Conservation (phyloP, 2,113 vertebrate genomes). For the Hymenochirus boettgeri region DNA sequence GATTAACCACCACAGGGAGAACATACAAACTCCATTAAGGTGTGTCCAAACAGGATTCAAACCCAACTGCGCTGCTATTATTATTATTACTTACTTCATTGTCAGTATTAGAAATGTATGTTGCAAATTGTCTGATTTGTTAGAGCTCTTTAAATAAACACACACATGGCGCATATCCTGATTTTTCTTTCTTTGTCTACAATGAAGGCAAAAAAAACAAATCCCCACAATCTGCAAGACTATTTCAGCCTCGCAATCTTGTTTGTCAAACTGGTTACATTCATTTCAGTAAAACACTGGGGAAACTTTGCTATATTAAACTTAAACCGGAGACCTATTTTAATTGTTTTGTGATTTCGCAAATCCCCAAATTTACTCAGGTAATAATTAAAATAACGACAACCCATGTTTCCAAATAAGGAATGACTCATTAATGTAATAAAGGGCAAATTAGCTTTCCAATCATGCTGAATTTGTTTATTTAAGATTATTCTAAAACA, state of each 20-base stretch:
- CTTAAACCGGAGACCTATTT: neutral
- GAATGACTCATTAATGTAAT: neutral
- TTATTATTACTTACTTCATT: too few relatives aligned
- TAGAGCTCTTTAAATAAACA: too few relatives aligned
- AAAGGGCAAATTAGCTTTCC: conserved; percentile 14
- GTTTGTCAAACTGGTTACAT: conserved; percentile 22
- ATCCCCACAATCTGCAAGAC: neutral
- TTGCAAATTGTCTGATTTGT: too few relatives aligned
- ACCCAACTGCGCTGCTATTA: too few relatives aligned
- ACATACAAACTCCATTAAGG: too few relatives aligned
- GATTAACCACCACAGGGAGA: too few relatives aligned
- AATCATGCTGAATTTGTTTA: conserved; percentile 27
- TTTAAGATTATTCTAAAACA: conserved; percentile 14
- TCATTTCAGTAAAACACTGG: conserved; percentile 23
- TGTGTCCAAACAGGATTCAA: too few relatives aligned
- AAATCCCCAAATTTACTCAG: conserved; percentile 35
- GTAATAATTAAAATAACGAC: conserved; percentile 33
- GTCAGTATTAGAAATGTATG: too few relatives aligned
- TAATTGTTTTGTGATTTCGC: conserved; percentile 39
- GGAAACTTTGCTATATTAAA: conserved; percentile 31
- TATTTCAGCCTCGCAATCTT: neutral
- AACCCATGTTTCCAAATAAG: conserved; percentile 13
- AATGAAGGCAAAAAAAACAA: neutral
- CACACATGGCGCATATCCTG: too few relatives aligned
- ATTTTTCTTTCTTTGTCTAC: too few relatives aligned